Evolutionary conservation across 2,113 vertebrate species (phyloP).

Genomic region (Grus americana): DNA sequence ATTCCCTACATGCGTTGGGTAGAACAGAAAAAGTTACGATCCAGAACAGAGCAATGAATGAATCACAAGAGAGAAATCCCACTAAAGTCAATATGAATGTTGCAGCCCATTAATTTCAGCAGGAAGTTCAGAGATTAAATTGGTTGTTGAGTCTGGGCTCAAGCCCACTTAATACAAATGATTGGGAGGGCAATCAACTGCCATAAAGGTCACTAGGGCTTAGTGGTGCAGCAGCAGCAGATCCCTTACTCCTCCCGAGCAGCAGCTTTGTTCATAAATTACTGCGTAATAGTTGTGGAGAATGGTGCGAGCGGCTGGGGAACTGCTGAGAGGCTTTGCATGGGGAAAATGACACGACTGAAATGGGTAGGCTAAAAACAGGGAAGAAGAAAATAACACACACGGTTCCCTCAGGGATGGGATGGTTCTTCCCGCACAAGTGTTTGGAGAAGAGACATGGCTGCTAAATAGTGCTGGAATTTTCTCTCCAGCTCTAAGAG

Average conservation of each 20-base stretch:
- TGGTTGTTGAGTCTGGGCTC: not conserved
- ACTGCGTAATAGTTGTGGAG: not conserved
- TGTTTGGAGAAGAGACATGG: not conserved
- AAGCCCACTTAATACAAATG: not conserved
- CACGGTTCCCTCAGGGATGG: not conserved
- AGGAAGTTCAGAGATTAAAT: not conserved
- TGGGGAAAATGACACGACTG: accelerated
- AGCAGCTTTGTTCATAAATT: not conserved
- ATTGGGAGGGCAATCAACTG: not conserved
- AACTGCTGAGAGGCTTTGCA: not conserved
- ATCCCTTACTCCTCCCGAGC: not conserved
- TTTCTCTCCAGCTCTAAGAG: not conserved
- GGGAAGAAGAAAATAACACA: not conserved
- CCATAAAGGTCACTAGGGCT: not conserved
- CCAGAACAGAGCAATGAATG: not conserved
- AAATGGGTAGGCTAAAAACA: not conserved
- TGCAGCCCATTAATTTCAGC: not conserved
- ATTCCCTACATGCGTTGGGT: not conserved
- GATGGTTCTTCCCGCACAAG: not conserved
- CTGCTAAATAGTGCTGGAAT: not conserved
- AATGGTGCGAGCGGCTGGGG: not conserved
- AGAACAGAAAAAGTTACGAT: not conserved
- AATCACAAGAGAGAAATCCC: not conserved
- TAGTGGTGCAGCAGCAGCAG: not conserved
- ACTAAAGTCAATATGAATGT: not conserved